A percentile compares a stretch with the other conserved stretches of the same genome.
Conservation (phyloP, 2,797 vertebrate species). For the Odontamblyopus lacepedii region DNA sequence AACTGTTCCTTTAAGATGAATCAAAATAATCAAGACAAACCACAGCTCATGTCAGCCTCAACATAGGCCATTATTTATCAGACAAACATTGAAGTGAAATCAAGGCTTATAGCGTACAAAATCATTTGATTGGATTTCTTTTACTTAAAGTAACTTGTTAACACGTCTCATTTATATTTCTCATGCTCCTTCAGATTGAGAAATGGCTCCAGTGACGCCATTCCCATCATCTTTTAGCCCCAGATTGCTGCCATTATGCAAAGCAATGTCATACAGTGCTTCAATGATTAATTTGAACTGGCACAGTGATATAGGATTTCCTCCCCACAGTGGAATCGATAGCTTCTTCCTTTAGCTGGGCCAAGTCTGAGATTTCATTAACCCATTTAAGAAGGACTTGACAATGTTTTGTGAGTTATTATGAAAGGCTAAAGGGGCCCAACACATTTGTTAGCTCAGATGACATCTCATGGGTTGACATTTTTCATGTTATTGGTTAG, state of each 20-base stretch:
- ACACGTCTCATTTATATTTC: conserved; percentile 46
- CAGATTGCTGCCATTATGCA: conserved; percentile 63
- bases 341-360: conserved; percentile 64
- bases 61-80: conserved; percentile 62
- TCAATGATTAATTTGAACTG: conserved; percentile 79
- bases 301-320: conserved; percentile 75
- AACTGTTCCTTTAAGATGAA: conserved; percentile 47
- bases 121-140: conserved; percentile 55
- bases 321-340: conserved; percentile 74
- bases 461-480: conserved; percentile 47
- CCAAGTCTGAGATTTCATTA: conserved; percentile 81
- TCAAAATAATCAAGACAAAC: conserved; percentile 54
- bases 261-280: conserved; percentile 65
- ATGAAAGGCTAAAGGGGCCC: conserved; percentile 72
- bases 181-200: conserved; percentile 62
- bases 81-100: conserved; percentile 48
- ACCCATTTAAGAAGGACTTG: conserved; percentile 75
- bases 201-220: conserved; percentile 65
- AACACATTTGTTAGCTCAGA: conserved; percentile 67
- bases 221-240: conserved; percentile 53
- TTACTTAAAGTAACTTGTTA: conserved; percentile 38
- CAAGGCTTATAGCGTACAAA: conserved; percentile 38
- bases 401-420: conserved; percentile 78
- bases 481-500: conserved; percentile 41
- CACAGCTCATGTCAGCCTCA: conserved; percentile 28